phyloP scores from a whole-genome alignment of 2,888 invertebrate genomes.

The Sussaba pulchella region DNA sequence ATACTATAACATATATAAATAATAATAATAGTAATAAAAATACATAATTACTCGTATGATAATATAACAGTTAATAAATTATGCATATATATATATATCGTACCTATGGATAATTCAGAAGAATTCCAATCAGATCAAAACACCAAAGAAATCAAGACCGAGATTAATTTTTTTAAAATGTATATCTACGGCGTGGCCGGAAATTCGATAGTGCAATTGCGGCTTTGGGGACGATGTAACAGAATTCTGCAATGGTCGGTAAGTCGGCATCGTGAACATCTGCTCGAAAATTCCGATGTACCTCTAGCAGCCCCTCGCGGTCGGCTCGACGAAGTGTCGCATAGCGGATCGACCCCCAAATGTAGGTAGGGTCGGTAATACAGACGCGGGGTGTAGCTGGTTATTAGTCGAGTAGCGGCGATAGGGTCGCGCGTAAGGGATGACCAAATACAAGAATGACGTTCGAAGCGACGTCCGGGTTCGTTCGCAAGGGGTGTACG shows the following conservation, averaged over 20 bases:
- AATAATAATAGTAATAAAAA: too few species aligned
- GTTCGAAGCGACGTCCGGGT: conserved; percentile 44
- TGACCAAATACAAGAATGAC: conserved; percentile 70
- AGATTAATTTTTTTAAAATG: too few species aligned
- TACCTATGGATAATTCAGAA: too few species aligned
- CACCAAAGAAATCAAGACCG: too few species aligned
- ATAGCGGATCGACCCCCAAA: not conserved
- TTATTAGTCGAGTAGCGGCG: conserved; percentile 64
- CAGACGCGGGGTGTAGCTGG: conserved; percentile 71
- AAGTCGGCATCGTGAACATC: conserved; percentile 77
- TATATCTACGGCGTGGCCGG: too few species aligned
- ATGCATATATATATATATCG: too few species aligned
- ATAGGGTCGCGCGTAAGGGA: conserved; percentile 70
- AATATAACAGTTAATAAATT: too few species aligned
- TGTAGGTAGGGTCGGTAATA: conserved; percentile 76
- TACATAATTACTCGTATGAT: too few species aligned
- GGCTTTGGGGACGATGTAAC: conserved; percentile 56
- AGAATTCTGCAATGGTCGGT: conserved; percentile 70
- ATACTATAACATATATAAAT: too few species aligned
- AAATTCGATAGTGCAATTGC: conserved; percentile 60
- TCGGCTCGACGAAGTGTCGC: conserved; percentile 2
- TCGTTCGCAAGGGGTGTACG: conserved; percentile 54
- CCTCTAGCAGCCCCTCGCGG: conserved; percentile 58
- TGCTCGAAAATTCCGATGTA: conserved; percentile 66
- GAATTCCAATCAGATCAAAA: too few species aligned